phyloP scores from a whole-genome alignment of 2,113 vertebrate species.

The Zosterops borbonicus region DNA sequence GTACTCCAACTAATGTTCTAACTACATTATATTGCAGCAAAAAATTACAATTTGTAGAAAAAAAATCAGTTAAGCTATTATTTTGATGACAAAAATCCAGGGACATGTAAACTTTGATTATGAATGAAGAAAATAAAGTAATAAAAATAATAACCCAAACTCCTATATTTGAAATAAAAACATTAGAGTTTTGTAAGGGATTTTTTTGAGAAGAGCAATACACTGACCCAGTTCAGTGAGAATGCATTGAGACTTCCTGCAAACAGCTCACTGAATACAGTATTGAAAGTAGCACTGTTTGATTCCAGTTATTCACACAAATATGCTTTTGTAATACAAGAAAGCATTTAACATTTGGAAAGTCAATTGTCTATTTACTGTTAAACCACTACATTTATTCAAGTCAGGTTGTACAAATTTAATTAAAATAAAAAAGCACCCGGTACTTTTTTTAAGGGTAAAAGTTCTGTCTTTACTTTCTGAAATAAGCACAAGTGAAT shows the following conservation, averaged over 20 bases:
- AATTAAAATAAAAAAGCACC: neutral
- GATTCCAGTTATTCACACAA: neutral
- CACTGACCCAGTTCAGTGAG: neutral
- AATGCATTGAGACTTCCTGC: neutral
- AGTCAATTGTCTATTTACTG: neutral
- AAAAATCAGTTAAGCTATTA: neutral
- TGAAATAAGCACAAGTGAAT: neutral
- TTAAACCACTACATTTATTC: neutral
- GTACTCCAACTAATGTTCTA: neutral
- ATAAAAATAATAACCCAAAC: neutral
- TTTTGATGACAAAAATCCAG: neutral
- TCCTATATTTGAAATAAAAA: neutral
- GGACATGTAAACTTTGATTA: neutral
- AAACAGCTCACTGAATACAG: neutral
- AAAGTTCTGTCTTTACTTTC: neutral
- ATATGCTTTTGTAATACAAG: neutral
- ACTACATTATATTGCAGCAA: neutral
- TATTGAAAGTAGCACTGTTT: neutral
- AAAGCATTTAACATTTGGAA: neutral
- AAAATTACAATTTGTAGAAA: neutral
- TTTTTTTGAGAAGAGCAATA: neutral
- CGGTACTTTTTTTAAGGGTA: neutral
- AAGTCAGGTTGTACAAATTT: neutral
- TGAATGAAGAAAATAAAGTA: neutral
- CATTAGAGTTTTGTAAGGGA: neutral